Base-by-base conservation (phyloP, 1,140 invertebrate species). In the Zaprionus ghesquierei region DNA sequence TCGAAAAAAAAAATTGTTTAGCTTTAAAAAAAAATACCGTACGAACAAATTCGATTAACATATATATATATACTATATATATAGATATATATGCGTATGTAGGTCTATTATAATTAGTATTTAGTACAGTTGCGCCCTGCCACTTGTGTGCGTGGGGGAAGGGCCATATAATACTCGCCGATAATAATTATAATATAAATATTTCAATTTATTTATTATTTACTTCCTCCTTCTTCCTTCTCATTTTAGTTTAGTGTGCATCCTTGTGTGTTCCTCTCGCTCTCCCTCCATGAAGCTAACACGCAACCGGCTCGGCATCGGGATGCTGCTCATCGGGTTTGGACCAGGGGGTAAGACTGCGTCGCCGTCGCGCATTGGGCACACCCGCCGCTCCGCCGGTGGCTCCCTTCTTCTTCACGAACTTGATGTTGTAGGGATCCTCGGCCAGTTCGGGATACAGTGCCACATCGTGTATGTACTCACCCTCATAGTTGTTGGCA, bases 361-460 rank as follows among this genome's bases (percentile, higher is more conserved):
- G 86, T 23, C 90, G 73, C 6, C 89, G 58, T 0, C 89, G 73
- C 0, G 69, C 13, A 90, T 79, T 90, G n/a, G 81, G 64, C 5
- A 91, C 90, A 12, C 86, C 90, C 23, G 90, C 90, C 5, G 84
- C 84, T 2, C 84, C 90, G 10, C 90, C 90, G 2, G 90, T 89
- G 53, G 90, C 90, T 6, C 93, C 92, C 70, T 95, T 94, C 90
- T 97, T 97, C 92, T 97, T 97, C 10, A 96, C 94, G 89, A 98
- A 98, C 77, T 95, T 95, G 58, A 99, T 95, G 93, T 98, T 99
- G 92, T 97, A 98, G 2, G 98, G 97, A 93, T 99, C 98, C 92
- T 99, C 98, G 12, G 97, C 96, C 12, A 99, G 93, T 90, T 98
- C 97, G 0, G 98, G 97, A 93, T 97, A 98, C 15, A 95, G 93